Evolutionary conservation across 2,797 vertebrate genomes (phyloP), one percentile per base, ranked within the genome.

Genomic region (Spatula clypeata): DNA sequence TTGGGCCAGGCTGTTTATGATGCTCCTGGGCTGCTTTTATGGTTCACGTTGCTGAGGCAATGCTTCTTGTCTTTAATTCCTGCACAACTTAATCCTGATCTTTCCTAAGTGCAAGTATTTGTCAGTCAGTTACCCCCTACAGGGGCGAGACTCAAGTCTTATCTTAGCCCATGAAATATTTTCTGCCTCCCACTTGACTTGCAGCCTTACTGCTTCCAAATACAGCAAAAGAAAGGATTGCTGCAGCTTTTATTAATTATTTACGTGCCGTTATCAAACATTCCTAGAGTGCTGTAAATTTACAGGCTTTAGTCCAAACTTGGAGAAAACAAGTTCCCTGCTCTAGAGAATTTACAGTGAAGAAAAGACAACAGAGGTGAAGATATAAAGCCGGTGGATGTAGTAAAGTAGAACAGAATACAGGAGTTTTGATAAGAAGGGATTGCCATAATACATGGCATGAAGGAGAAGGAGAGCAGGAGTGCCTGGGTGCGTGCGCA

Each of bases 161-260:
- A 55, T 73, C 89, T 96, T 67, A 70, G 64, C 83, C 64, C n/a
- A 10, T 74, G 90, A 96, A 95, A 85, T 95, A 94, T 91, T 92
- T 94, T 86, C 88, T 92, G 57, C 83, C 49, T 95, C 88, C 74
- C 32, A 16, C 90, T 92, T 90, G 80, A 93, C 91, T 90, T 57
- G 40, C 67, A 77, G 86, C 88, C 77, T 94, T 77, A 49, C 53
- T 85, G 71, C 45, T 54, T 93, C 90, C 95, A 95, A 94, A 94
- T 2, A 85, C 64, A 69, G 20, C 40, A 61, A 90, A 92, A 89
- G 81, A 90, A 94, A 82, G 65, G 67, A 70, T 86, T 92, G 92
- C 83, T 92, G 83, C 92, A 85, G 90, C 86, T 96, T 96, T 86
- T 95, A 96, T 96, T 96, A 97, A 97, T 96, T 97, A 96, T 97